Percentiles rank a stretch among this genome's conserved stretches.
These are phyloP conservation scores for Chaenogobius annularis DNA, from an alignment of 2,113 vertebrate genomes.

Conservation along the genomic window DNA sequence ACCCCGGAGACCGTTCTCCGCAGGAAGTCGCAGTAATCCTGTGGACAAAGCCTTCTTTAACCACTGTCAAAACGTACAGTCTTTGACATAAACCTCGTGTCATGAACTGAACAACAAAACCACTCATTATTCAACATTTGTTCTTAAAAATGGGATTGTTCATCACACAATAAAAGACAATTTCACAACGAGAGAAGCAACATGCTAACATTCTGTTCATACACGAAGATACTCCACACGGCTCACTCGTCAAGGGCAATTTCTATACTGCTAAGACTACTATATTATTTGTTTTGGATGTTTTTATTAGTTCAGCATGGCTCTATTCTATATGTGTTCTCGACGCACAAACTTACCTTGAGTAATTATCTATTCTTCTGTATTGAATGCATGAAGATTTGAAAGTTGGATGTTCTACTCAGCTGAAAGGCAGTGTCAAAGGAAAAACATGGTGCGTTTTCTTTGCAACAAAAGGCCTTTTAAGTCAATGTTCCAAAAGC, in stretches of 20 bases:
- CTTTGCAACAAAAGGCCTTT: too few relatives aligned
- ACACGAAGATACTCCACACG: not conserved
- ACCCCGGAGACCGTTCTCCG: slow-evolving; percentile 15
- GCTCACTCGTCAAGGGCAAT: not conserved
- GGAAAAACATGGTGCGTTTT: not conserved
- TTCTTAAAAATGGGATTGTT: slow-evolving; percentile 44
- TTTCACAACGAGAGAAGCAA: too few relatives aligned
- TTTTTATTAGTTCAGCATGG: not conserved
- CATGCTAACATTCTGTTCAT: slow-evolving; percentile 36
- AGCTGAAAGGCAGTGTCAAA: too few relatives aligned
- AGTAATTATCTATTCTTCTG: not conserved
- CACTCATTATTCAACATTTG: slow-evolving; percentile 58
- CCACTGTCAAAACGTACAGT: not conserved
- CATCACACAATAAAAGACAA: slow-evolving; percentile 58
- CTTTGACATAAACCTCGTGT: not conserved
- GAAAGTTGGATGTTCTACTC: too few relatives aligned
- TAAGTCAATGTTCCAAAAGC: too few relatives aligned
- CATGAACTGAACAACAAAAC: slow-evolving; percentile 34
- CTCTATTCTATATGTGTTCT: not conserved
- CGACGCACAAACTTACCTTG: not conserved
- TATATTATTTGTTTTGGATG: not conserved
- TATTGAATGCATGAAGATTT: too few relatives aligned
- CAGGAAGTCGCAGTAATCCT: slow-evolving; percentile 28
- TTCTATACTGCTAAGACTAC: not conserved
- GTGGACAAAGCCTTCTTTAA: slow-evolving; percentile 2